phyloP scores from a whole-genome alignment of 2,888 invertebrate genomes.

The Iselma pallidipennis region DNA sequence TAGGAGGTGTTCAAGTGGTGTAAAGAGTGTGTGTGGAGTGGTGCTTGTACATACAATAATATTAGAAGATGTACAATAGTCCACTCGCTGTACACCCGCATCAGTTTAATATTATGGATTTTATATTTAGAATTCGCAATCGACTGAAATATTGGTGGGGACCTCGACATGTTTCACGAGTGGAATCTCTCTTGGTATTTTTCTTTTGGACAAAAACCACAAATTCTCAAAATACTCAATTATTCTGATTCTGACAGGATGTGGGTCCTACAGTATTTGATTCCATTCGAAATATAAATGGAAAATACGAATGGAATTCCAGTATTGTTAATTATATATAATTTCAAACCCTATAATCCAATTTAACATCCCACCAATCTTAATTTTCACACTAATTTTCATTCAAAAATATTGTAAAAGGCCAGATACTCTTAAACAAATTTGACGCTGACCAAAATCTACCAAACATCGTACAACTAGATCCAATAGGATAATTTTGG shows the following conservation, averaged over 20 bases:
- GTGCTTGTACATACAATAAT: neutral
- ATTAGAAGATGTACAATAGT: neutral
- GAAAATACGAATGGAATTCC: too few species aligned
- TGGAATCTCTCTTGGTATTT: neutral
- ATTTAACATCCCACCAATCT: too few species aligned
- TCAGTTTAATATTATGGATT: neutral
- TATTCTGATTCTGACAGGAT: too few species aligned
- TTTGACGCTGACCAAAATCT: too few species aligned
- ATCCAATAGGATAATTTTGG: too few species aligned
- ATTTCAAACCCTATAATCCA: too few species aligned
- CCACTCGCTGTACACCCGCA: conserved; percentile 1
- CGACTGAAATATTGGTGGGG: neutral
- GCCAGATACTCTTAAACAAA: too few species aligned
- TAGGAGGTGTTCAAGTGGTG: neutral
- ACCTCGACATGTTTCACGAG: neutral
- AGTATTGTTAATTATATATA: too few species aligned
- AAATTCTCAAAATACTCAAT: too few species aligned
- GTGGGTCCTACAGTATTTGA: too few species aligned
- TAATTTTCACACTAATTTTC: neutral
- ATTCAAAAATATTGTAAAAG: neutral
- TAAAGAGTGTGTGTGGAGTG: neutral
- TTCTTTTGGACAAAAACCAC: neutral
- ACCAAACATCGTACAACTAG: too few species aligned
- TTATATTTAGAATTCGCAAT: conserved; percentile 3
- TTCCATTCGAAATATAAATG: too few species aligned